Evolutionary conservation across 2,797 vertebrate genomes (phyloP).

Genomic region (Decapterus maruadsi): DNA sequence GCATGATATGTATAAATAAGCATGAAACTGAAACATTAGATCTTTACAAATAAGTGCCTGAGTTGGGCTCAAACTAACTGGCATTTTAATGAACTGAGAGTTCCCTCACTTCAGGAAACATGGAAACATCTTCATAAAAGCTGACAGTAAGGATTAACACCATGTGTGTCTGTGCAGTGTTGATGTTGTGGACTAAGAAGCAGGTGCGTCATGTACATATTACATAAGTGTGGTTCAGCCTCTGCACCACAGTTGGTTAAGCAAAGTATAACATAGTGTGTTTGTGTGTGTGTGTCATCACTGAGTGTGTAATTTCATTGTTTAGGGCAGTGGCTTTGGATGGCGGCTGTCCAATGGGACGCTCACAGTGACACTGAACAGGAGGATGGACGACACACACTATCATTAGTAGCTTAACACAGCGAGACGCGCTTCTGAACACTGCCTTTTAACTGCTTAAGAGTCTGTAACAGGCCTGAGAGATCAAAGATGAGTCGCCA

Average conservation of each 20-base stretch:
- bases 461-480: neutral
- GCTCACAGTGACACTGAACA: conserved; percentile 25
- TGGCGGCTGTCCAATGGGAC: conserved; percentile 33
- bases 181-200: neutral
- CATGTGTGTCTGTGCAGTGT: neutral
- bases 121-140: no score
- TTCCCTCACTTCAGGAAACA: no score
- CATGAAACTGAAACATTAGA: no score
- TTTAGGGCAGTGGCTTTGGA: conserved; percentile 18
- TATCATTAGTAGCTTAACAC: conserved; percentile 47
- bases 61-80: no score
- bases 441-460: conserved; percentile 41
- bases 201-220: neutral
- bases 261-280: conserved; percentile 11
- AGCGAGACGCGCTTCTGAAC: neutral
- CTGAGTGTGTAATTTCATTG: conserved; percentile 37
- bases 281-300: neutral
- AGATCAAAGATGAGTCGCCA: conserved; percentile 2
- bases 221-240: neutral
- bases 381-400: conserved; percentile 12
- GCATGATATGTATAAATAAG: no score
- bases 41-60: no score
- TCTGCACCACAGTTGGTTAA: conserved; percentile 8
- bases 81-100: no score
- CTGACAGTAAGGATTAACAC: no score